Evolutionary conservation across 1,140 invertebrate genomes (phyloP).

Genomic region (Mycetomoellerius zeteki): DNA sequence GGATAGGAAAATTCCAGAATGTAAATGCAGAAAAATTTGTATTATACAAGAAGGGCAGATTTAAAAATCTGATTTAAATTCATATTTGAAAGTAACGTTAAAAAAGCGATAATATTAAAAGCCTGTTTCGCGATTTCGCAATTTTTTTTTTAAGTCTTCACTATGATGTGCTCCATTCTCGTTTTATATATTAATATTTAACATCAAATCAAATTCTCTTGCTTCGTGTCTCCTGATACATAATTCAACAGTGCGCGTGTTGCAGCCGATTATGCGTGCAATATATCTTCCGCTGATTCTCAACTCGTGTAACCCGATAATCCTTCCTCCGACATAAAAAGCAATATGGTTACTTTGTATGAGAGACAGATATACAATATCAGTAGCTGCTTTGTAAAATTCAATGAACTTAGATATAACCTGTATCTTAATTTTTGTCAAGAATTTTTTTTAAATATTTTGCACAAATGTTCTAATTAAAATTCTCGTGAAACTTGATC

Average conservation of each 20-base stretch:
- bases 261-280: slow-evolving; percentile 52
- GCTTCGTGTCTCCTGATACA: slow-evolving; percentile 22
- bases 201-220: slow-evolving; percentile 42
- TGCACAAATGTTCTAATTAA: not conserved
- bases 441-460: not conserved
- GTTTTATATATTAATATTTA: slow-evolving; percentile 38
- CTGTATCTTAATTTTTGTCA: not conserved
- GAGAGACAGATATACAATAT: not conserved
- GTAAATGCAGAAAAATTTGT: not conserved
- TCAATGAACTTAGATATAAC: not conserved
- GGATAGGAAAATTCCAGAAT: not conserved
- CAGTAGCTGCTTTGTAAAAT: not conserved
- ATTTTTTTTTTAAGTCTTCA: not conserved
- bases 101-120: not conserved
- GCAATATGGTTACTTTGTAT: slow-evolving; percentile 13
- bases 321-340: slow-evolving; percentile 25
- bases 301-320: slow-evolving; percentile 38
- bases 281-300: slow-evolving; percentile 52
- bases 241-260: slow-evolving; percentile 52
- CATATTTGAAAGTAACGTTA: not conserved
- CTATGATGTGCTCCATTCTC: not conserved
- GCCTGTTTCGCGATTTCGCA: not conserved
- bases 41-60: not conserved
- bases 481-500: not conserved
- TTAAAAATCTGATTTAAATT: not conserved